Base-by-base conservation (phyloP, 92 coral and sea anemone genomes). In the Virgularia gustaviana region DNA sequence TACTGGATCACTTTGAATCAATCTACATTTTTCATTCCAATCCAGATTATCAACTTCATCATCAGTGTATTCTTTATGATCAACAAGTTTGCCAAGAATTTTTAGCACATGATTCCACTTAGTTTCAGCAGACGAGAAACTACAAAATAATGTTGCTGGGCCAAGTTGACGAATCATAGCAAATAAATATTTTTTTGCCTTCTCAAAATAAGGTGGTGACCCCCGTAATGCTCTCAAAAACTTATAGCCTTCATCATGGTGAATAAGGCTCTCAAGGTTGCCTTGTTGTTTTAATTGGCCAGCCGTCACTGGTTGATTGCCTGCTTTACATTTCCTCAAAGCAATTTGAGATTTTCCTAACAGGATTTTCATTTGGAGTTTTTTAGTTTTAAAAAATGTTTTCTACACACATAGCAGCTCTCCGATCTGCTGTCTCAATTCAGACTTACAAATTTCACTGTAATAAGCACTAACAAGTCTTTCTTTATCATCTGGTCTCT, bases 101-200 rank as follows among this genome's bases (percentile, higher is more conserved):
- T 20, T 58, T 25, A 58, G 65, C 18, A 58, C 29, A 58, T 58
- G 38, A 30, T 8, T 58, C 65, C 65, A 58, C 33, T 65, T 27
- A 36, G 56, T 39, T 39, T 39, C 52, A 34, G 53, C 56, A 1
- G 56, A 39, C 18, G 56, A 65, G 9, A 39, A 39, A 31, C 63
- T 47, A 56, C 70, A 79, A 57, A 65, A 65, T 63, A 68, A 63
- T n/a, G 79, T 62, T n/a, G 79, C 85, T 33, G 85, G 79, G 19
- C 79, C 85, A 29, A 80, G 31, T 36, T 80, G 84, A 47, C 84
- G 49, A 30, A 80, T 79, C 78, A 71, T 68, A 34, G 83, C 83
- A 79, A 79, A 79, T 24, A 79, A 6, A 45, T 71, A 70, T 34
- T 58, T 79, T 37, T 79, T 73, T 36, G 70, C 81, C 43, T 71